Evolutionary conservation across 2,797 vertebrate genomes (phyloP), one percentile per base, ranked within the genome.

Genomic region (Malurus splendens): DNA sequence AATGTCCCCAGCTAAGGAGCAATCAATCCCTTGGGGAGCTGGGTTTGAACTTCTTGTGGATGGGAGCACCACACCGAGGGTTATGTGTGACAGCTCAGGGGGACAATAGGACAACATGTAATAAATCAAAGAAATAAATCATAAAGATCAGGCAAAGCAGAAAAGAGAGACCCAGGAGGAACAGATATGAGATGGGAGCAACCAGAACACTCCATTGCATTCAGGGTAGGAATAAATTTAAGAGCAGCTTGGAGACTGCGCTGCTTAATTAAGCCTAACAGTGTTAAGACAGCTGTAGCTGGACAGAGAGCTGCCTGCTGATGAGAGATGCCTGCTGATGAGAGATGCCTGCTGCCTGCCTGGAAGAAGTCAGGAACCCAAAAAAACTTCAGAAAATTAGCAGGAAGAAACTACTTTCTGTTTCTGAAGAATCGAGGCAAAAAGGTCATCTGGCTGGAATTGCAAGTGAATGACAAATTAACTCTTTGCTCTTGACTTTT

Each of bases 71-170:
- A 20, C 25, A 55, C n/a, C 28, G 32, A 61, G 17, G 7, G 48
- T 36, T 76, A 3, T 36, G 9, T 13, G 6, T 22, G 38, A 23
- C 27, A 57, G 36, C n/a, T 62, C 30, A 44, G 15, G 7, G 30
- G 27, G 41, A 27, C 28, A n/a, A 13, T 2, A 47, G 42, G n/a
- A 42, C 33, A 51, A 41, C 6, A 4, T 0, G 0, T 14, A 71
- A 51, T 17, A 28, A 13, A 62, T 23, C 8, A 36, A 25, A 51
- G 10, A 22, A 66, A 75, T 19, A 82, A 80, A 71, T 70, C 39
- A 45, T 39, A 18, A 50, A 59, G 33, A 7, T 42, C 48, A 82
- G 28, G 15, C 5, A 57, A 55, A 85, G 52, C 30, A 59, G 18
- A 18, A 36, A 48, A 54, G n/a, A 65, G 59, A 13, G 67, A 64